Evolutionary conservation across 2,113 vertebrate genomes (phyloP), one percentile per base, ranked within the genome.

Genomic region (Thinocorus orbignyianus): DNA sequence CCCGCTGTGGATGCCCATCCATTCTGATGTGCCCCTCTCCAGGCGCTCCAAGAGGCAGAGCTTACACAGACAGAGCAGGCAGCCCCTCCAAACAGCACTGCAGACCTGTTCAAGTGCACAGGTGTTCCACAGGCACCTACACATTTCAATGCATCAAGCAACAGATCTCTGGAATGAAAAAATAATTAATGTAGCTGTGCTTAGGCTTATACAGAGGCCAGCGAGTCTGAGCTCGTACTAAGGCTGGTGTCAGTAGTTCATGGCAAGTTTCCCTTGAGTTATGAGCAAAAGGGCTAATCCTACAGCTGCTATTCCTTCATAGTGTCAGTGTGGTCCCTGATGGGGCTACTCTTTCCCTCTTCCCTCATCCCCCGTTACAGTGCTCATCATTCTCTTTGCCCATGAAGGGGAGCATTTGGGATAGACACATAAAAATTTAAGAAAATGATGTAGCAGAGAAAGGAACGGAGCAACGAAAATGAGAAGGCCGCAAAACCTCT

Each of bases 91-190:
- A 66, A 77, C 0, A 8, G 42, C 51, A 16, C 28, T 4, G 17
- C 0, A 6, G 71, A 28, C 2, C 0, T 2, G 13, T 31, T 69
- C 49, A 42, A 52, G 49, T 3, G 8, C 70, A 13, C 41, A 25
- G 58, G 58, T 58, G 42, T 57, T 91, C 83, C 72, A 71, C 48
- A 58, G 80, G 54, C 39, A 35, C 2, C 3, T 11, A 33, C 9
- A 6, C n/a, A 11, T 30, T 35, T 76, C 73, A 68, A 5, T 13
- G 33, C 49, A 74, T 14, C 25, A 25, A 90, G 68, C 51, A 80
- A 73, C 11, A 70, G 13, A 52, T 37, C 22, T 69, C 11, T 7
- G 33, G 25, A 18, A 11, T 33, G 8, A 9, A 42, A 33, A 46
- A 35, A 10, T 20, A 49, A 48, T 46, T 17, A 26, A 30, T 7